Evolutionary conservation across 2,797 vertebrate species (phyloP).

Genomic region (Bradypodion ventrale): DNA sequence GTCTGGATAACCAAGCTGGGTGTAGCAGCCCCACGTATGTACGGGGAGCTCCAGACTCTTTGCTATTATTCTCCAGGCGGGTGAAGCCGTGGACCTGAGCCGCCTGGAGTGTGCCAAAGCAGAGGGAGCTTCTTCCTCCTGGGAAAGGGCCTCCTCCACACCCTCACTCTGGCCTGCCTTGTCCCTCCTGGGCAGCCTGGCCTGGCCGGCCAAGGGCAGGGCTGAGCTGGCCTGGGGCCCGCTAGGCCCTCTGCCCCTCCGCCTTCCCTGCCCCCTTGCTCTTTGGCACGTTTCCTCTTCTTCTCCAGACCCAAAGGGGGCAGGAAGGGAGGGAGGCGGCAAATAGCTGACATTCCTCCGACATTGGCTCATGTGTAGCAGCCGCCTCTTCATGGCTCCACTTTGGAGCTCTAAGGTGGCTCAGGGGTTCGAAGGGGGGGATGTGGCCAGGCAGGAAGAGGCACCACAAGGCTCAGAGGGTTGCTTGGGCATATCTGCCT

Average conservation of each 20-base stretch:
- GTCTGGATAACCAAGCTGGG: no score
- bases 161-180: rapidly evolving
- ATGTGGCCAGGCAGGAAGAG: no score
- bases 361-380: neutral
- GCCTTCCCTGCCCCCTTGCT: neutral
- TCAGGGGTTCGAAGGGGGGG: neutral
- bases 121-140: neutral
- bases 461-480: no score
- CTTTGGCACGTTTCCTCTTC: neutral
- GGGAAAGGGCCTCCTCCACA: rapidly evolving
- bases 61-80: no score
- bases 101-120: no score
- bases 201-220: no score
- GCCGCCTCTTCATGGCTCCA: neutral
- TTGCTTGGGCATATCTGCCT: no score
- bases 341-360: slow-evolving; percentile 1
- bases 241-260: no score
- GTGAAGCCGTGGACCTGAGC: no score
- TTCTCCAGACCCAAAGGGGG: neutral
- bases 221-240: neutral
- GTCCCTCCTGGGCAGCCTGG: no score
- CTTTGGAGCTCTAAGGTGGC: rapidly evolving
- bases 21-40: no score
- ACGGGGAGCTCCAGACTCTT: no score
- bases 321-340: slow-evolving; percentile 1